Conservation (phyloP, 1,140 invertebrate species). For the Diabrotica undecimpunctata region DNA sequence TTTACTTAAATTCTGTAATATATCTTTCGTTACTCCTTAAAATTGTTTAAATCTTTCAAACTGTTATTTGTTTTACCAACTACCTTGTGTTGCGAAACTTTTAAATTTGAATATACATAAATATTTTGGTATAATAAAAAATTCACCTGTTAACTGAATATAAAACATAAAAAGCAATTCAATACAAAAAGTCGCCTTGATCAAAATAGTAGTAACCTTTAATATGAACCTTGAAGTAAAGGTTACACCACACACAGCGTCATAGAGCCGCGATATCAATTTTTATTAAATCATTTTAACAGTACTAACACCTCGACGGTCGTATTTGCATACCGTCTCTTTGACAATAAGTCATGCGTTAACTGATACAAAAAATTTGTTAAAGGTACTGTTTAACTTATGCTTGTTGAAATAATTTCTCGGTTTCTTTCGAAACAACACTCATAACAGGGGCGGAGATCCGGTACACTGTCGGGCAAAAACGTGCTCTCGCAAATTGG, state of each 20-base stretch:
- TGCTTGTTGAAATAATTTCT: conserved; percentile 18
- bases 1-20: too few relatives aligned
- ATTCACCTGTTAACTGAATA: neutral
- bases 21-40: too few relatives aligned
- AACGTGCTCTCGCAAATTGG: too few relatives aligned
- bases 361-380: neutral
- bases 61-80: too few relatives aligned
- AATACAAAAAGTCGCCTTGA: neutral
- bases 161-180: neutral
- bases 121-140: neutral
- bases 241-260: neutral
- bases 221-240: neutral
- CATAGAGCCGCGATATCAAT: neutral
- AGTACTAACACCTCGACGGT: neutral
- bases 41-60: too few relatives aligned
- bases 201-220: neutral
- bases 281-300: neutral
- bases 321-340: neutral
- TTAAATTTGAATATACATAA: too few relatives aligned
- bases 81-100: too few relatives aligned
- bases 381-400: conserved; percentile 3
- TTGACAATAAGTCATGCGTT: conserved; percentile 10
- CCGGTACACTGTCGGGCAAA: too few relatives aligned
- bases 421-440: too few relatives aligned
- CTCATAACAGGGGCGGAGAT: too few relatives aligned